phyloP scores from a whole-genome alignment of 2,113 vertebrate genomes.

The Menidia beryllina region DNA sequence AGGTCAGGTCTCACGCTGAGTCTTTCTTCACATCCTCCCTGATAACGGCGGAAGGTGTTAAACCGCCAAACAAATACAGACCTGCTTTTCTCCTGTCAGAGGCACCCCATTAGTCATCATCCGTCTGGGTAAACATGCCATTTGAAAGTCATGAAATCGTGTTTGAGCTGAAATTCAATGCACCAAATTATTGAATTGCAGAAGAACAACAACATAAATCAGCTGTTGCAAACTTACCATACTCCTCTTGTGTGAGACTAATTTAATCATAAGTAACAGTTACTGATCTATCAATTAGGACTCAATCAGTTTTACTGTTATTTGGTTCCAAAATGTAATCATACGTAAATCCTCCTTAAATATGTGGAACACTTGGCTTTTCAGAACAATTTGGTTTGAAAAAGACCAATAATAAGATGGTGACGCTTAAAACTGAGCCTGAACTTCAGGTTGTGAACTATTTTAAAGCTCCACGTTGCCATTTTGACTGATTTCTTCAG shows the following conservation, averaged over 20 bases:
- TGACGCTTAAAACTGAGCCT: background rate
- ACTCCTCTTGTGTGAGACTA: background rate
- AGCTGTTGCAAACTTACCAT: background rate
- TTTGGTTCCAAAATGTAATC: too few species aligned
- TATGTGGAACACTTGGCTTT: background rate
- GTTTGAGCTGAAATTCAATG: background rate
- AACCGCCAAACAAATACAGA: background rate
- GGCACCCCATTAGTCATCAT: background rate
- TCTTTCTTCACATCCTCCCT: slow-evolving; percentile 11
- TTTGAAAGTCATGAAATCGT: too few species aligned
- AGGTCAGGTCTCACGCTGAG: background rate
- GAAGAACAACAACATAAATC: background rate
- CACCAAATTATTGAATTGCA: background rate
- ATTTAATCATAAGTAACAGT: background rate
- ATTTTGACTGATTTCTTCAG: slow-evolving; percentile 11
- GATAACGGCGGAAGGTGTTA: slow-evolving; percentile 1
- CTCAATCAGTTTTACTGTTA: background rate
- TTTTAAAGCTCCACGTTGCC: slow-evolving; percentile 1
- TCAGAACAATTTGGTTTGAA: background rate
- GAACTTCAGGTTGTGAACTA: background rate
- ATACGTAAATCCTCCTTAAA: too few species aligned
- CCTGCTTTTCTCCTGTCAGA: slow-evolving; percentile 2
- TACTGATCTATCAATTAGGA: background rate
- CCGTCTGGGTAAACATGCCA: slow-evolving; percentile 9
- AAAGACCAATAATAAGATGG: background rate